Evolutionary conservation across 2,797 vertebrate species (phyloP), one percentile per base, ranked within the genome.

Genomic region (Myotis myotis): DNA sequence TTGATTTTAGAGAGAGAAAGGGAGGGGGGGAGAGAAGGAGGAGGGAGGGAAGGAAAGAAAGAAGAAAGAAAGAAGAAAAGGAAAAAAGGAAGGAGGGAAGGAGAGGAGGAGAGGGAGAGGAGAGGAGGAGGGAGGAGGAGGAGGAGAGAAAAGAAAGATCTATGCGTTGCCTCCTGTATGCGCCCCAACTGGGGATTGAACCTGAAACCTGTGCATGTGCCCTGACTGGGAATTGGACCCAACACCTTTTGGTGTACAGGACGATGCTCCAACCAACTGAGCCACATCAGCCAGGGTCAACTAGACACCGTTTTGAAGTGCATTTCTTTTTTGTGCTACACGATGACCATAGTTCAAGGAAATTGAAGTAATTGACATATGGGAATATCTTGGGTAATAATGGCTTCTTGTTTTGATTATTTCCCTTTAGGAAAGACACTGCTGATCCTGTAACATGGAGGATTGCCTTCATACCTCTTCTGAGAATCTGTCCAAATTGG

Each of bases 401-500:
- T 74, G 0, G 1, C 1, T 1, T 97, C 82, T 98, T 89, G 30
- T 93, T 97, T 88, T 96, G 88, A 76, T 94, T 95, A 78, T 95
- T 96, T 95, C 79, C 72, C 75, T 95, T 87, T 16, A 98, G 96
- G 98, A 66, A 64, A 97, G 96, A 96, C 8, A 41, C 96, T 92
- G 89, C 96, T 96, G 96, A 98, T 97, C 97, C 96, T 90, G 82
- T 92, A 97, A 95, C 98, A 99, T 99, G 99, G 99, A 99, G 97
- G 99, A 99, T 97, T 99, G 99, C 97, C 98, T 99, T 98, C 99
- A 99, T 96, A 99, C 99, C 55, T 99, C 99, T 92, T 99, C 99
- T 0, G 99, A 99, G 97, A 98, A 99, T 95, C 98, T 99, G 94
- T 98, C 99, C 96, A 99, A 99, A 97, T 98, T 99, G 93, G 99